phyloP scores from a whole-genome alignment of 2,113 vertebrate genomes.

The Mohoua ochrocephala region DNA sequence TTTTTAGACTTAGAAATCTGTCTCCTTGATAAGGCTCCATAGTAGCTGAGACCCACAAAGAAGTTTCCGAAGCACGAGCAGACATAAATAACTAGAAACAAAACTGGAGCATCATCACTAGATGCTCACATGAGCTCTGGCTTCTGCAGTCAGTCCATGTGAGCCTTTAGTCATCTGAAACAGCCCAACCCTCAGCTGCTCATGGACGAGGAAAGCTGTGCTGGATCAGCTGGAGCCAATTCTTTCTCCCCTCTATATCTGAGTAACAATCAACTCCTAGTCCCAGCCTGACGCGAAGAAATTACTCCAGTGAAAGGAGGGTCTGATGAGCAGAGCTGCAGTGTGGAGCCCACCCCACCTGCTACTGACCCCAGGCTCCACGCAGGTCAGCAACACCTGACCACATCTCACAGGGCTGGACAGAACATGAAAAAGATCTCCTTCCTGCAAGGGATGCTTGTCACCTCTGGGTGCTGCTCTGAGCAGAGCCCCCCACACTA shows the following conservation, averaged over 20 bases:
- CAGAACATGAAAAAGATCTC: not conserved
- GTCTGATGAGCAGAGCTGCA: not conserved
- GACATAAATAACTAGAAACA: slow-evolving; percentile 29
- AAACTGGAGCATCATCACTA: not conserved
- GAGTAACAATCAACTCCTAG: not conserved
- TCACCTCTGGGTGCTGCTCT: not conserved
- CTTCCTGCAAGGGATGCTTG: not conserved
- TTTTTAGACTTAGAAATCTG: not conserved
- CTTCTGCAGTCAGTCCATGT: not conserved
- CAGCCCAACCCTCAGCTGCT: not conserved
- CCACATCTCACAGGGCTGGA: not conserved
- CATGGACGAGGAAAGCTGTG: not conserved
- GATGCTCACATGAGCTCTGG: not conserved
- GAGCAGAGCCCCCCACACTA: not conserved
- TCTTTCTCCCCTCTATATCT: not conserved
- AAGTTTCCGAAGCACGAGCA: not conserved
- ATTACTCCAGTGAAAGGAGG: not conserved
- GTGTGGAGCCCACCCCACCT: not conserved
- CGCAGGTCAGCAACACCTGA: not conserved
- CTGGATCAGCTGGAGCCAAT: not conserved
- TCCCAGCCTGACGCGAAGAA: not conserved
- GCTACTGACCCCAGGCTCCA: not conserved
- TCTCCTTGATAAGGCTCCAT: not conserved
- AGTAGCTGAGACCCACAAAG: not conserved
- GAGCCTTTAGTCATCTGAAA: slow-evolving; percentile 7